phyloP scores from a whole-genome alignment of 2,888 invertebrate genomes.

The Chrysolina oricalcia region DNA sequence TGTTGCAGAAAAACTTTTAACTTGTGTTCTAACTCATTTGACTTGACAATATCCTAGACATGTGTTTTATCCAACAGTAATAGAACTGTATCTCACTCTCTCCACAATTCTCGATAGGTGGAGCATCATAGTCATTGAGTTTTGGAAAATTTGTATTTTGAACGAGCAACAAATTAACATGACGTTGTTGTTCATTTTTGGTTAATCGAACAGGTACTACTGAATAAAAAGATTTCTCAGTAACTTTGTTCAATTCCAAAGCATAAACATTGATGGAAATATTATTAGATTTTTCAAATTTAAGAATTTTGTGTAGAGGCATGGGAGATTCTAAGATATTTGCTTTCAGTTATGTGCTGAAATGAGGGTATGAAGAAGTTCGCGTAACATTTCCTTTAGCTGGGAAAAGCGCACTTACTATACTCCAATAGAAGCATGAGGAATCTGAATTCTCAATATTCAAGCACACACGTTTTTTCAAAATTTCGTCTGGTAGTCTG shows the following conservation, averaged over 20 bases:
- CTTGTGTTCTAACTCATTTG: no score
- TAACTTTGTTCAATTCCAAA: constrained; percentile 24
- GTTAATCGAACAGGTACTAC: constrained; percentile 31
- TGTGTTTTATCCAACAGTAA: no score
- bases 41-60: no score
- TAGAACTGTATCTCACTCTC: no score
- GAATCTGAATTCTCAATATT: not conserved
- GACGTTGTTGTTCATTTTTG: constrained; percentile 26
- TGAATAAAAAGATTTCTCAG: constrained; percentile 11
- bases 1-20: no score
- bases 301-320: constrained; percentile 51
- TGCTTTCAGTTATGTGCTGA: no score
- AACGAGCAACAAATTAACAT: no score
- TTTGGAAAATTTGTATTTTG: no score
- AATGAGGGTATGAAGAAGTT: no score
- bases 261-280: constrained; percentile 54
- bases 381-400: not conserved
- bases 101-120: no score
- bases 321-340: constrained; percentile 32
- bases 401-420: not conserved
- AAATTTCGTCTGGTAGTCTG: constrained; percentile 11
- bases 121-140: no score
- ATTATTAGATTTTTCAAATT: constrained; percentile 57
- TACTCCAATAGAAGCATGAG: not conserved
- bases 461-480: not conserved